Evolutionary conservation across 92 coral and sea anemone species (phyloP).

Genomic region (Palythoa grandiflora): DNA sequence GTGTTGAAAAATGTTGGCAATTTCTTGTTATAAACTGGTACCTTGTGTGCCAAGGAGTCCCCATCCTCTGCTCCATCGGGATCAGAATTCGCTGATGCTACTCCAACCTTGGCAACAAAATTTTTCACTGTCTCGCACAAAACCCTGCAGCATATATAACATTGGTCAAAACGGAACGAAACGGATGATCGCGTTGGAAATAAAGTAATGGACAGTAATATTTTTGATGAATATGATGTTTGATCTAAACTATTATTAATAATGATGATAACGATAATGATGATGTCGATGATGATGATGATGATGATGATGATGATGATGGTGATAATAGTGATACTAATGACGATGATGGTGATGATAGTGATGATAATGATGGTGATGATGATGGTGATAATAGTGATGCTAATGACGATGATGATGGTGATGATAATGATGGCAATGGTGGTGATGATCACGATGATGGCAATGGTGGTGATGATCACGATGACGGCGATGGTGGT

Average conservation of each 20-base stretch:
- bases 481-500: too few species aligned
- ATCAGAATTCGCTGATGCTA: conserved; percentile 87
- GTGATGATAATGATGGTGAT: background rate
- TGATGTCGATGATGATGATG: background rate
- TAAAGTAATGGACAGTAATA: too few species aligned
- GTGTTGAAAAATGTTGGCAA: too few species aligned
- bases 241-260: too few species aligned
- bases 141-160: conserved; percentile 61
- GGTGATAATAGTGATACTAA: background rate
- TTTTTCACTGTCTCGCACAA: conserved; percentile 97
- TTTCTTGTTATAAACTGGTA: background rate
- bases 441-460: too few species aligned
- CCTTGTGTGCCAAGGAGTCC: conserved; percentile 84
- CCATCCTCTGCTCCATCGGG: conserved; percentile 81
- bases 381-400: background rate
- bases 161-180: background rate
- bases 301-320: background rate
- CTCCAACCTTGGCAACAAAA: conserved; percentile 95
- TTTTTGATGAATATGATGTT: too few species aligned
- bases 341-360: background rate
- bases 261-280: too few species aligned
- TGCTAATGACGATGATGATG: background rate
- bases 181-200: background rate
- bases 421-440: background rate
- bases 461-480: too few species aligned